These are phyloP conservation scores for Phalacrocorax brasilianus DNA, from an alignment of 2,113 vertebrate species.

Conservation along the genomic window DNA sequence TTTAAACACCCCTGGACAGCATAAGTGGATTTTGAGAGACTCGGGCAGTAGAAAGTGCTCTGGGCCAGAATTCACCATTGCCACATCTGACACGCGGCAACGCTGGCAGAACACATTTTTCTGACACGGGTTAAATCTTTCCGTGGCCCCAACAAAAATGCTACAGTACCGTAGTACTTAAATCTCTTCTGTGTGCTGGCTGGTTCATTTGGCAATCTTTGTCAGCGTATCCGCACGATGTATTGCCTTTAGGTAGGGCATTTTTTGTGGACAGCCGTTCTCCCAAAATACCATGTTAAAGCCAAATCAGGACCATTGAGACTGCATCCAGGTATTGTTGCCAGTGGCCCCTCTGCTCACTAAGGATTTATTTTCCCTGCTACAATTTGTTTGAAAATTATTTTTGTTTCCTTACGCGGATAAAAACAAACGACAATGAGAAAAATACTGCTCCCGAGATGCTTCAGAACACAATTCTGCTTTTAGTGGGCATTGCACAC, in stretches of 20 bases:
- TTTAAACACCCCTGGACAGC: background rate
- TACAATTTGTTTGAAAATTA: background rate
- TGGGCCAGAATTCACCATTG: background rate
- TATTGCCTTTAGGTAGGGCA: background rate
- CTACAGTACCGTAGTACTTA: background rate
- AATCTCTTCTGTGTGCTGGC: background rate
- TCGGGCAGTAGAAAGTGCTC: background rate
- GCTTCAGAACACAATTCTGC: background rate
- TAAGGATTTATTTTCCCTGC: background rate
- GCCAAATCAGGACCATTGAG: background rate
- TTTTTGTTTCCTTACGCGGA: background rate
- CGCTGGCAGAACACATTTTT: background rate
- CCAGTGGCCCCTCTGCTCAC: background rate
- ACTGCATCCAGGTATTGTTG: background rate
- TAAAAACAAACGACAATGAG: background rate
- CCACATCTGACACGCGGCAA: background rate
- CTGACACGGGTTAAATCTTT: background rate
- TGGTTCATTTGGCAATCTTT: background rate
- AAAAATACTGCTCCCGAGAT: background rate
- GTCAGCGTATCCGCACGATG: rapidly evolving
- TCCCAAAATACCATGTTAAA: background rate
- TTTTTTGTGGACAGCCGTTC: background rate
- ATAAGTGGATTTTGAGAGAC: background rate
- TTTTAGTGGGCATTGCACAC: no score
- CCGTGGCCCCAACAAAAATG: background rate